These are phyloP conservation scores for Poeciliopsis occidentalis DNA, from an alignment of 2,113 vertebrate genomes.

Conservation along the genomic window DNA sequence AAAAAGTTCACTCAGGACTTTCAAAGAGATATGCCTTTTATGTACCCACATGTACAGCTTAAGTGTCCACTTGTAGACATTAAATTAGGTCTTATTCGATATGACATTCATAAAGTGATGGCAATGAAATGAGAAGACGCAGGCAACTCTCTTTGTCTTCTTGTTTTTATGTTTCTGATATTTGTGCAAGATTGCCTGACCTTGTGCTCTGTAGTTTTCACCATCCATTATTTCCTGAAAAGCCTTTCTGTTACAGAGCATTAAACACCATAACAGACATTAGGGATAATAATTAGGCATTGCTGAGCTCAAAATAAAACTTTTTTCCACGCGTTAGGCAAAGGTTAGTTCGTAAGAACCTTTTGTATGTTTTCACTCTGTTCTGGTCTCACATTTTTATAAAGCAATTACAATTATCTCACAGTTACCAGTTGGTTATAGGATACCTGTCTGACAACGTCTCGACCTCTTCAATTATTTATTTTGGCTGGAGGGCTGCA, in stretches of 20 bases:
- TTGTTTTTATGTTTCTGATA: not conserved
- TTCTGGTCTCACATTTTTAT: not conserved
- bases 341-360: not conserved
- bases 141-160: not conserved
- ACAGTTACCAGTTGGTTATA: not conserved
- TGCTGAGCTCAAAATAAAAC: not conserved
- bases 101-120: not conserved
- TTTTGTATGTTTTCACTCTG: not conserved
- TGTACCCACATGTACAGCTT: not conserved
- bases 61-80: not conserved
- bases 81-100: not conserved
- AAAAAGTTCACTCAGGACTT: not conserved
- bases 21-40: not conserved
- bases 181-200: not conserved
- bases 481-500: not conserved
- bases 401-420: not conserved
- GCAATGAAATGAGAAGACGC: not conserved
- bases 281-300: not conserved
- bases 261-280: not conserved
- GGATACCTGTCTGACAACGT: not conserved
- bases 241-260: not conserved
- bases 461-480: not conserved
- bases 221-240: not conserved
- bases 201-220: not conserved
- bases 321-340: not conserved